Conservation (phyloP, 2,888 invertebrate genomes). For the Tanypteryx hageni region DNA sequence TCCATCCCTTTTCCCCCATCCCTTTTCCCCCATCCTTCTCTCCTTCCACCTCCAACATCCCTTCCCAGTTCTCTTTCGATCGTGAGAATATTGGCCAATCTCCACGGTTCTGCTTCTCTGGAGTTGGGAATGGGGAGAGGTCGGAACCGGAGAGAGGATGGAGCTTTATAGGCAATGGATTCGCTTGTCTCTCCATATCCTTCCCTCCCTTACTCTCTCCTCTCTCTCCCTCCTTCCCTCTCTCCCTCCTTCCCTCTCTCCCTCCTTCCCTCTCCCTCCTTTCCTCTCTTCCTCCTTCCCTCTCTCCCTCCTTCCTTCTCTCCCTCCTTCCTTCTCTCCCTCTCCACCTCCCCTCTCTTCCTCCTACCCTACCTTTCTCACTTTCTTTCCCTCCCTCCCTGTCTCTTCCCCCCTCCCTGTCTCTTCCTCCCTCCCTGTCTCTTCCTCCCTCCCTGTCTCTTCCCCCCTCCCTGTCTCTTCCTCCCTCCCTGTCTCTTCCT, state of each 20-base stretch:
- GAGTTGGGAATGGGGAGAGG: no score
- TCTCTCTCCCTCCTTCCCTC: not conserved
- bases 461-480: not conserved
- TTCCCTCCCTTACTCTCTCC: not conserved
- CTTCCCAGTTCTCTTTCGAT: not conserved
- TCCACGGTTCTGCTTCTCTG: conserved; percentile 1
- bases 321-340: not conserved
- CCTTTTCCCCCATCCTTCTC: not conserved
- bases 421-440: not conserved
- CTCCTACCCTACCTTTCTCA: not conserved
- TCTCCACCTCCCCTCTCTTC: not conserved
- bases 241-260: not conserved
- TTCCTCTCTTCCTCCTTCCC: not conserved
- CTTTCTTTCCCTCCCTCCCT: not conserved
- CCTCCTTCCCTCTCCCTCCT: not conserved
- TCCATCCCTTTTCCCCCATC: not conserved
- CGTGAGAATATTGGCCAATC: conserved; percentile 27
- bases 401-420: not conserved
- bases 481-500: not conserved
- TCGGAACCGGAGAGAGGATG: not conserved
- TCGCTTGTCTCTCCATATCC: not conserved
- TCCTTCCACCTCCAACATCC: not conserved
- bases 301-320: not conserved
- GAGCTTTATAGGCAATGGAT: not conserved
- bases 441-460: not conserved